Percentiles rank a stretch among this genome's conserved stretches.
Conservation (phyloP, 2,888 invertebrate genomes). For the Graphium colonna region DNA sequence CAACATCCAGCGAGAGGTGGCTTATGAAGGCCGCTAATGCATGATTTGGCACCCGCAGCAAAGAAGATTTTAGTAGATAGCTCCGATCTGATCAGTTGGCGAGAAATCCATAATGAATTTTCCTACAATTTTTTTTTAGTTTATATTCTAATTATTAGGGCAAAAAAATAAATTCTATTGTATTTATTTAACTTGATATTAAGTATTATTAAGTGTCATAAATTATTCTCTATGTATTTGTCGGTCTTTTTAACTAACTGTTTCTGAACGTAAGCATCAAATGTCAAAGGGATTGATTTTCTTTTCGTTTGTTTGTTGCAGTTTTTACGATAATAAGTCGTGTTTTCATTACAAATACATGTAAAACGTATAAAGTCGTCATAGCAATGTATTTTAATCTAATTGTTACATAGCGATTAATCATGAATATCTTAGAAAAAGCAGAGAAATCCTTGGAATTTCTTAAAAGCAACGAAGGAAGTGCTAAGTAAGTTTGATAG, state of each 20-base stretch:
- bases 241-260: too few relatives aligned
- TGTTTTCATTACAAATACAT: slow-evolving; percentile 28
- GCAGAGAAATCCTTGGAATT: slow-evolving; percentile 72
- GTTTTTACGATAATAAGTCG: slow-evolving; percentile 37
- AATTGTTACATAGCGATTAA: slow-evolving; percentile 24
- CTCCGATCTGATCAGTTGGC: too few relatives aligned
- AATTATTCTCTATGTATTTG: too few relatives aligned
- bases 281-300: slow-evolving; percentile 49
- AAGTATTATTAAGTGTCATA: too few relatives aligned
- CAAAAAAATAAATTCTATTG: too few relatives aligned
- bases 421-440: slow-evolving; percentile 72
- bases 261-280: slow-evolving; percentile 13
- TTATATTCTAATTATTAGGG: too few relatives aligned
- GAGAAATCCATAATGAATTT: too few relatives aligned
- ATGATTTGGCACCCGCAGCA: too few relatives aligned
- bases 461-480: slow-evolving; percentile 60
- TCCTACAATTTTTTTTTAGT: too few relatives aligned
- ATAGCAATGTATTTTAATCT: slow-evolving; percentile 14
- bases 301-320: slow-evolving; percentile 41
- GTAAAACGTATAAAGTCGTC: slow-evolving; percentile 37
- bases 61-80: too few relatives aligned
- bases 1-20: not conserved
- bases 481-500: slow-evolving; percentile 53
- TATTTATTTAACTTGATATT: too few relatives aligned
- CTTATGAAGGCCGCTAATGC: too few relatives aligned